Base-by-base conservation (phyloP, 1,140 invertebrate genomes). In the Monochamus saltuarius region DNA sequence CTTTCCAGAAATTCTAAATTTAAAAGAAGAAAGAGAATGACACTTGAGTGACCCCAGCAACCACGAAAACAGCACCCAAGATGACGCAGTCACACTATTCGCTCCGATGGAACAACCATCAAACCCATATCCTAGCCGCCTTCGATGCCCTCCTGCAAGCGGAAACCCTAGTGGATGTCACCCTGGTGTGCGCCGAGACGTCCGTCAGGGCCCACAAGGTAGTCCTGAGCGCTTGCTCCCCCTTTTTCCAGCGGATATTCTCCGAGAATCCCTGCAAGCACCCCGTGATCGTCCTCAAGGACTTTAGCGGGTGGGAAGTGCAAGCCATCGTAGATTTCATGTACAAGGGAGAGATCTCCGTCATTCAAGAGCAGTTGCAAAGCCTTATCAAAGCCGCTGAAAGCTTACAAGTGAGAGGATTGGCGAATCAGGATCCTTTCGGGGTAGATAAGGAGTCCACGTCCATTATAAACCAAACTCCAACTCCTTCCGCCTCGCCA, bases 181-280 rank as follows among this genome's bases (percentile, higher is more conserved):
- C 92, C 1, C 81, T 95, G 39, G 90, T 94, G 19, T 95, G 92
- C 74, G 86, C 90, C 36, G 89, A 93, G 73, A 84, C 85, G 42
- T 87, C 87, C 61, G 85, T 94, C 56, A 85, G 88, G 65, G 90
- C 92, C 8, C 92, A 95, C 79, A 95, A 94, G 78, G 90, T 95
- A 60, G 89, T 95, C 29, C 83, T 95, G 4, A 92, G 91, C 68
- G 91, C 91, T 34, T 94, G 91, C 83, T 94, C 91, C 73, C 91
- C 92, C 2, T 94, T 94, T 72, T 95, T 95, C 75, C 86, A 92
- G 68, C 83, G 87, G 69, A 89, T 95, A 73, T 94, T 95, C 73
- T 86, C 87, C 53, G 91, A 94, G 67, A 93, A 91, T 67, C 91
- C 92, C n/a, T 95, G 91, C 81, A 93, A 95, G 73, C 92, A 95